A percentile compares a stretch with the other conserved stretches of the same genome.
Evolutionary conservation across 2,888 invertebrate genomes (phyloP).

Genomic region (Chrysolina haemoptera): DNA sequence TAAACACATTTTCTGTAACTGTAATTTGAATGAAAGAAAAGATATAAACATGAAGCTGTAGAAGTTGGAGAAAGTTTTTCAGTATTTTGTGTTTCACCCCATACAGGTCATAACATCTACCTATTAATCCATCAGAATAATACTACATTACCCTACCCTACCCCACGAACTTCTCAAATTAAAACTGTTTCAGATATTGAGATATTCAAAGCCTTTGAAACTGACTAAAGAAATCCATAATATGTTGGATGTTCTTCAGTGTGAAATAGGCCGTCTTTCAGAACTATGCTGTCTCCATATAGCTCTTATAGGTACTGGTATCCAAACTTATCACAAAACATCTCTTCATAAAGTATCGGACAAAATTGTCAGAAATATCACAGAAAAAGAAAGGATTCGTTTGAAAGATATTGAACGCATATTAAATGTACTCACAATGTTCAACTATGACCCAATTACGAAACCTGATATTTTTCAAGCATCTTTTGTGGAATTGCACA

Average conservation of each 20-base stretch:
- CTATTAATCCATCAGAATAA: too few relatives aligned
- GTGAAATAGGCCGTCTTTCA: slow-evolving; percentile 75
- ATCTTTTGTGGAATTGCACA: slow-evolving; percentile 71
- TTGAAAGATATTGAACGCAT: slow-evolving; percentile 85
- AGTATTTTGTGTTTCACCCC: too few relatives aligned
- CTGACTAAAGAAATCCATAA: slow-evolving; percentile 70
- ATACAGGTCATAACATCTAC: too few relatives aligned
- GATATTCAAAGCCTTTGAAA: slow-evolving; percentile 73
- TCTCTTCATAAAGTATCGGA: slow-evolving; percentile 72
- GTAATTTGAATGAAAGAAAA: too few relatives aligned
- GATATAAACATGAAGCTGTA: too few relatives aligned
- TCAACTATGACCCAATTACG: slow-evolving; percentile 73
- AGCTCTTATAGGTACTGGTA: slow-evolving; percentile 75
- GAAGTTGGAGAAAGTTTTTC: too few relatives aligned
- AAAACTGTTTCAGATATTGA: slow-evolving; percentile 67
- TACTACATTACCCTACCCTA: too few relatives aligned
- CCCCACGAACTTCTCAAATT: background rate
- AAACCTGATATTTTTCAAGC: slow-evolving; percentile 68
- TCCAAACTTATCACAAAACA: slow-evolving; percentile 70
- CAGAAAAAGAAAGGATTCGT: slow-evolving; percentile 67
- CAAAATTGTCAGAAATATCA: slow-evolving; percentile 71
- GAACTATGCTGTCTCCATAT: slow-evolving; percentile 78
- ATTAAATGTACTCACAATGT: slow-evolving; percentile 75
- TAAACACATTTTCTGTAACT: background rate
- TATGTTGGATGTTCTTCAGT: slow-evolving; percentile 72